These are phyloP conservation scores for Chelidonichthys spinosus DNA, from an alignment of 2,797 vertebrate genomes.

Conservation along the genomic window DNA sequence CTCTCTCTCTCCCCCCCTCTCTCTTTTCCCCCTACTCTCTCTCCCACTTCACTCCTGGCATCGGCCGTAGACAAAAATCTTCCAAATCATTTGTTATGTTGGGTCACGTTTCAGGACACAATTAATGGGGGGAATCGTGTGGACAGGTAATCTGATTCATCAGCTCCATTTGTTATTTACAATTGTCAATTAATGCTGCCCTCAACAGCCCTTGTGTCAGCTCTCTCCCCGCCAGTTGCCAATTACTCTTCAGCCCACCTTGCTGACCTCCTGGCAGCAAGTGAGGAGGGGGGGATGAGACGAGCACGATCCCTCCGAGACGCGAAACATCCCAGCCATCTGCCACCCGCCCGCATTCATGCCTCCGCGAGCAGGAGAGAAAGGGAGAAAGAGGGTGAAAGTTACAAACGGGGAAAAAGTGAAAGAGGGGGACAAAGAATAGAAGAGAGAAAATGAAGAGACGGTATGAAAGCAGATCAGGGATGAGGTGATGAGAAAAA, in stretches of 20 bases:
- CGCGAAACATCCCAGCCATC: conserved; percentile 81
- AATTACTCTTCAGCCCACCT: conserved; percentile 88
- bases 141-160: conserved; percentile 84
- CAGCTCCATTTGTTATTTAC: conserved; percentile 87
- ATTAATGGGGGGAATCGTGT: conserved; percentile 83
- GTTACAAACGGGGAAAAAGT: conserved; percentile 47
- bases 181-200: conserved; percentile 85
- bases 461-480: conserved; percentile 41
- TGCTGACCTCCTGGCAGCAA: conserved; percentile 83
- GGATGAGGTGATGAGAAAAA: conserved; percentile 42
- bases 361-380: conserved; percentile 53
- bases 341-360: conserved; percentile 74
- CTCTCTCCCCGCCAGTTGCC: conserved; percentile 78
- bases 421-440: conserved; percentile 44
- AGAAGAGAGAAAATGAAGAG: conserved; percentile 31
- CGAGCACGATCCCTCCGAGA: conserved; percentile 78
- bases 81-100: conserved; percentile 79
- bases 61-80: conserved; percentile 50
- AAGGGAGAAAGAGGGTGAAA: conserved; percentile 44
- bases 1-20: conserved; percentile 38
- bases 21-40: not conserved
- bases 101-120: conserved; percentile 83
- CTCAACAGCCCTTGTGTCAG: conserved; percentile 74
- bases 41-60: conserved; percentile 51
- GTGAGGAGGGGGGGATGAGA: conserved; percentile 66